A percentile compares a stretch with the other conserved stretches of the same genome.
Conservation (phyloP, 2,113 vertebrate species). For the Rhinolophus ferrumequinum region DNA sequence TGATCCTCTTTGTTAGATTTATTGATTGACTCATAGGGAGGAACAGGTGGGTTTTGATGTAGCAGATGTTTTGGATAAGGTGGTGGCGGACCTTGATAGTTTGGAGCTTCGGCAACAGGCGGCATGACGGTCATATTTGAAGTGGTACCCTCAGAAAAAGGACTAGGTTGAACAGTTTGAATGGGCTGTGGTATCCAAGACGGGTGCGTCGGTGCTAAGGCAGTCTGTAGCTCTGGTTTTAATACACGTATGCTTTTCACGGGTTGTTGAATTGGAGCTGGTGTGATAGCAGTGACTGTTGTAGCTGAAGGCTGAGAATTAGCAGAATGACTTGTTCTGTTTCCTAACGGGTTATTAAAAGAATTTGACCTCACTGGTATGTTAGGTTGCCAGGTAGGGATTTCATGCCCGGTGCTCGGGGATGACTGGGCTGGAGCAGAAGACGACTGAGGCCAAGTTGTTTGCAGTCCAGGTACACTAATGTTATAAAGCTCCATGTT, state of each 20-base stretch:
- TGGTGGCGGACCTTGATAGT: conserved; percentile 89
- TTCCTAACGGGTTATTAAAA: conserved; percentile 92
- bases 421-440: conserved; percentile 88
- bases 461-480: conserved; percentile 85
- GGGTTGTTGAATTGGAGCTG: conserved; percentile 95
- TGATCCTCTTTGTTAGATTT: conserved; percentile 86
- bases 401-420: conserved; percentile 89
- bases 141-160: conserved; percentile 83
- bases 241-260: conserved; percentile 97
- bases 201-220: conserved; percentile 95
- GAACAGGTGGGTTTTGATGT: conserved; percentile 86
- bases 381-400: conserved; percentile 92
- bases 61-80: conserved; percentile 95
- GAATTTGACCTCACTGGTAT: conserved; percentile 94
- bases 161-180: conserved; percentile 83
- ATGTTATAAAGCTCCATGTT: conserved; percentile 95
- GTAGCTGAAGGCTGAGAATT: conserved; percentile 95
- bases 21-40: conserved; percentile 79
- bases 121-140: conserved; percentile 83
- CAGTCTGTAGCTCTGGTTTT: conserved; percentile 97
- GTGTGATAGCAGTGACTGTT: conserved; percentile 96
- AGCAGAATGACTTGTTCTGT: conserved; percentile 85
- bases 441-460: conserved; percentile 91
- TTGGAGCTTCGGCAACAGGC: conserved; percentile 90
- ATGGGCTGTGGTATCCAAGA: conserved; percentile 91